These are phyloP conservation scores for Cheirogaleus medius DNA, from an alignment of 2,113 vertebrate species.

Conservation along the genomic window DNA sequence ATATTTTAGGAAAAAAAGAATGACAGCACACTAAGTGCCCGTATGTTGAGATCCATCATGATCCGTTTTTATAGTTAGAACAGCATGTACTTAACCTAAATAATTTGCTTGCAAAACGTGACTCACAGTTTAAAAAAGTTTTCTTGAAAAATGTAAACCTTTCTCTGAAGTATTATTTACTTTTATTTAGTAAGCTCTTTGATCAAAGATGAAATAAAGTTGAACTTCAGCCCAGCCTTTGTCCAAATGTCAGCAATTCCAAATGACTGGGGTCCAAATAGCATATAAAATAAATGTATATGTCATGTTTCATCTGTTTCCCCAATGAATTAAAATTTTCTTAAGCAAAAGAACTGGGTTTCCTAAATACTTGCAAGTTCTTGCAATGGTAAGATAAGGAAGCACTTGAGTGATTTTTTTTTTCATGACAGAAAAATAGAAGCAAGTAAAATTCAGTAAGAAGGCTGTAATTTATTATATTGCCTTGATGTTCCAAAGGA, in stretches of 20 bases:
- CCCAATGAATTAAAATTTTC: background rate
- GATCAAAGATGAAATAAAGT: background rate
- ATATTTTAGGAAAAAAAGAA: background rate
- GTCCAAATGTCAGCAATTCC: background rate
- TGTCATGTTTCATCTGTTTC: background rate
- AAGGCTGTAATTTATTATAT: background rate
- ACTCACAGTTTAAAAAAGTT: background rate
- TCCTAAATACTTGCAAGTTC: background rate
- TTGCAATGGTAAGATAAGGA: background rate
- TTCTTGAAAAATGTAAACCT: conserved; percentile 12
- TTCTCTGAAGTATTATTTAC: background rate
- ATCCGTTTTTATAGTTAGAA: conserved; percentile 2
- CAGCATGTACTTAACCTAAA: background rate
- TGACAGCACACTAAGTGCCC: background rate
- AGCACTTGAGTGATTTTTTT: background rate
- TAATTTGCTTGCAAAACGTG: conserved; percentile 6
- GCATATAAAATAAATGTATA: background rate
- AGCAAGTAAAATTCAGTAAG: background rate
- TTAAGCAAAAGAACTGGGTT: background rate
- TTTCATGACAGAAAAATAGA: background rate
- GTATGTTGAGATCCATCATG: background rate
- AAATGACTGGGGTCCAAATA: background rate
- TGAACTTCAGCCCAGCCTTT: background rate
- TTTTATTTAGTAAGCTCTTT: conserved; percentile 10
- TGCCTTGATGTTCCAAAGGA: background rate